Conservation (phyloP, 2,888 invertebrate species). For the Euproctis similis region DNA sequence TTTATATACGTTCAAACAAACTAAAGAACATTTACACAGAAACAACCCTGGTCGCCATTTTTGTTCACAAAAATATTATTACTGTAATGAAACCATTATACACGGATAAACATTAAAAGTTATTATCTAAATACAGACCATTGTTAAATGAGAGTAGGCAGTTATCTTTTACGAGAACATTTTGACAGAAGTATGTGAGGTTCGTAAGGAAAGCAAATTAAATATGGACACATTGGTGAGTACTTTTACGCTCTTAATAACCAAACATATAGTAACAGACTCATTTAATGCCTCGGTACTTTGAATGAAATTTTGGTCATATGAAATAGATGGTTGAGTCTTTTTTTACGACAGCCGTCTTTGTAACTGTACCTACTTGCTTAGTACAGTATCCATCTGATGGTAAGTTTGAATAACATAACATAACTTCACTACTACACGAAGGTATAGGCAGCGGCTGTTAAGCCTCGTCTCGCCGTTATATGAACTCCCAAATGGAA, state of each 20-base stretch:
- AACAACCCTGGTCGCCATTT: conserved; percentile 1
- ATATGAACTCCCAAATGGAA: too few relatives aligned
- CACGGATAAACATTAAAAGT: conserved; percentile 3
- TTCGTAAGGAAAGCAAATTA: background rate
- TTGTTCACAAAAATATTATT: conserved; percentile 4
- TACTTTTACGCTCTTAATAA: conserved; percentile 2
- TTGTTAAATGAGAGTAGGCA: background rate
- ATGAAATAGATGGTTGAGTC: too few relatives aligned
- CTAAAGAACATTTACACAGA: background rate
- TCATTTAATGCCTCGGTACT: too few relatives aligned
- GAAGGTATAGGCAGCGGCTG: too few relatives aligned
- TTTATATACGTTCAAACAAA: background rate
- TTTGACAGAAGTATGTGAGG: background rate
- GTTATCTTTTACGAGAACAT: conserved; percentile 2
- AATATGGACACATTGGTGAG: conserved; percentile 5
- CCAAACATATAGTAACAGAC: conserved; percentile 7
- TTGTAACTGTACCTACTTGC: too few relatives aligned
- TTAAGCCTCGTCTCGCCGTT: too few relatives aligned
- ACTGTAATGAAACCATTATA: conserved; percentile 6
- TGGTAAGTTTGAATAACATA: too few relatives aligned
- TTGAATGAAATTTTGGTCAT: too few relatives aligned
- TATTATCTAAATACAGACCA: conserved; percentile 2
- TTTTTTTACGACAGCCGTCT: too few relatives aligned
- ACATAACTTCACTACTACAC: too few relatives aligned
- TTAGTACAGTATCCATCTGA: too few relatives aligned